A percentile compares a stretch with the other conserved stretches of the same genome.
phyloP scores from a whole-genome alignment of 2,888 invertebrate species.

The Diachrysia chrysitis region DNA sequence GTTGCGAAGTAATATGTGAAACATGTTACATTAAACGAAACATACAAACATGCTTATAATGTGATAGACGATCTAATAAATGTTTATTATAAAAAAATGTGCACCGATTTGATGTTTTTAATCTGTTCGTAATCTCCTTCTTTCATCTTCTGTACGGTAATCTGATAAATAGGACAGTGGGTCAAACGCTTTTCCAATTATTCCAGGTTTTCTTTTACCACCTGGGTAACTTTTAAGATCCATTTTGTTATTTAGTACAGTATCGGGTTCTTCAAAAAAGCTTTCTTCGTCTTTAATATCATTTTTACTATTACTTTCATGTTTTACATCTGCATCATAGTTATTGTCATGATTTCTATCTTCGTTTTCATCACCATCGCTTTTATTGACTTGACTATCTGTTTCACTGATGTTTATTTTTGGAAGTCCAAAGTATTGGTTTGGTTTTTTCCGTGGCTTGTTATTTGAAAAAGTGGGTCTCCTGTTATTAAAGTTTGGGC shows the following conservation, averaged over 20 bases:
- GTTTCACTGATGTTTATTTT: conserved; percentile 6
- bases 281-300: too few relatives aligned
- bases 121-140: neutral
- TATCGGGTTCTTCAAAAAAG: neutral
- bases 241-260: neutral
- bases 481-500: conserved; percentile 55
- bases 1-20: conserved; percentile 97
- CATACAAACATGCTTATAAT: conserved; percentile 93
- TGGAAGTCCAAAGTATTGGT: conserved; percentile 61
- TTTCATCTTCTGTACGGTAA: conserved; percentile 27
- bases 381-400: neutral
- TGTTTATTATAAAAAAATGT: conserved; percentile 65
- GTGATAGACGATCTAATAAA: conserved; percentile 84
- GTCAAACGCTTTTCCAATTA: neutral
- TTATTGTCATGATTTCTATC: too few relatives aligned
- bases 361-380: too few relatives aligned
- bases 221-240: neutral
- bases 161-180: conserved; percentile 35
- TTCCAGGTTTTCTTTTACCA: neutral
- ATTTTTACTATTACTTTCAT: neutral
- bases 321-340: neutral
- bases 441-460: conserved; percentile 64
- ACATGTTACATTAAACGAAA: conserved; percentile 93
- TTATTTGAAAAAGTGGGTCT: neutral
- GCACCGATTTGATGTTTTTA: conserved; percentile 14